Conservation (phyloP, 2,113 vertebrate species). For the Cebus imitator region DNA sequence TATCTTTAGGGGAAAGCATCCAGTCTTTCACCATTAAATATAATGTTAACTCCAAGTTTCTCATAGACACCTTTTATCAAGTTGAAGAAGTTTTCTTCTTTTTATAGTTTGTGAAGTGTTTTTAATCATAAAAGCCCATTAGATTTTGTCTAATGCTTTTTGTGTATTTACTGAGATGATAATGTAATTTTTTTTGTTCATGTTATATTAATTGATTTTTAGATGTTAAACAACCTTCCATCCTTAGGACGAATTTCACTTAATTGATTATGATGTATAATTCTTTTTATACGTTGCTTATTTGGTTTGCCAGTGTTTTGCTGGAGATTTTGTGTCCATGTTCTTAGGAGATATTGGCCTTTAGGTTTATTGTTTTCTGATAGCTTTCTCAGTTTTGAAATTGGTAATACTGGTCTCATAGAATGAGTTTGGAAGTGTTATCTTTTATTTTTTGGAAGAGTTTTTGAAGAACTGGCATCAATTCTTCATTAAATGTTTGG, state of each 20-base stretch:
- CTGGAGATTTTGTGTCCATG: not conserved
- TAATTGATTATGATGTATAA: no score
- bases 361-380: not conserved
- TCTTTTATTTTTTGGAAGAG: not conserved
- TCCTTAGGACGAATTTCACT: not conserved
- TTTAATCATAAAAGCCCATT: not conserved
- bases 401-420: not conserved
- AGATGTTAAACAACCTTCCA: not conserved
- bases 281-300: not conserved
- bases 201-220: not conserved
- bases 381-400: not conserved
- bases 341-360: not conserved
- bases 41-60: not conserved
- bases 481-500: not conserved
- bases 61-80: not conserved
- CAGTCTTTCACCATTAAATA: not conserved
- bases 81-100: not conserved
- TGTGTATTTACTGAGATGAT: not conserved
- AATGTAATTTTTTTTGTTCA: not conserved
- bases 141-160: not conserved
- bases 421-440: not conserved
- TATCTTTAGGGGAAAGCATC: not conserved
- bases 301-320: not conserved
- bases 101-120: not conserved
- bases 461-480: not conserved